Base-by-base conservation (phyloP, 2,113 vertebrate species). In the Osmerus mordax region DNA sequence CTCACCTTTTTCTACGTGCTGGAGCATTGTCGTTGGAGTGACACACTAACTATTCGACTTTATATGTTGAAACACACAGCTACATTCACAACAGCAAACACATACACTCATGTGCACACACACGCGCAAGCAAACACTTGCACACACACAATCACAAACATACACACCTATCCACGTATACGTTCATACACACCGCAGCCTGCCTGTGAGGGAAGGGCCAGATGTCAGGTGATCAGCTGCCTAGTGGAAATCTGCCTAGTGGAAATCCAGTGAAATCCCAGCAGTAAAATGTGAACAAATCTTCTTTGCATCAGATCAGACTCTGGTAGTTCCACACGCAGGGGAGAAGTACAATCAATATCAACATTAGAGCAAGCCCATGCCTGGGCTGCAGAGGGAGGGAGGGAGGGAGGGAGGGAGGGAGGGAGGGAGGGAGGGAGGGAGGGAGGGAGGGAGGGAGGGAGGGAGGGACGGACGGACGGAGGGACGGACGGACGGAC, bases 281-380 rank as follows among this genome's bases (percentile, higher is more conserved):
- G 71, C 58, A 61, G 73, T 80, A 70, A 41, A 87, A 85, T 77
- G 80, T 53, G 83, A 79, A 80, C 80, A 86, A 80, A 84, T 81
- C 72, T 83, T 36, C 21, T 71, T 74, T 83, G 64, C 28, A 67
- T 80, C 78, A 75, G 77, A 81, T 86, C 83, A 80, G 83, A 86
- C 78, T 61, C 66, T 63, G 74, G 74, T 71, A 73, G 65, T 67
- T 66, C 79, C 29, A n/a, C 67, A 71, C 73, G 78, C 82, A 52
- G 16, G 78, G 69, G 84, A 74, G 32, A 69, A 76, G 56, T 65
- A 65, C 71, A 69, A 83, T 89, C 84, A 41, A 86, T 16, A 18
- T 19, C 16, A 2, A 4, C 55, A 58, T 58, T 58, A 3, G 19
- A 58, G 15, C 7, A 58, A 58, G 19, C 16, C 55, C 55, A 18